A percentile compares a stretch with the other conserved stretches of the same genome.
These are phyloP conservation scores for Eustalomyia histrio DNA, from an alignment of 2,888 invertebrate species.

Conservation along the genomic window DNA sequence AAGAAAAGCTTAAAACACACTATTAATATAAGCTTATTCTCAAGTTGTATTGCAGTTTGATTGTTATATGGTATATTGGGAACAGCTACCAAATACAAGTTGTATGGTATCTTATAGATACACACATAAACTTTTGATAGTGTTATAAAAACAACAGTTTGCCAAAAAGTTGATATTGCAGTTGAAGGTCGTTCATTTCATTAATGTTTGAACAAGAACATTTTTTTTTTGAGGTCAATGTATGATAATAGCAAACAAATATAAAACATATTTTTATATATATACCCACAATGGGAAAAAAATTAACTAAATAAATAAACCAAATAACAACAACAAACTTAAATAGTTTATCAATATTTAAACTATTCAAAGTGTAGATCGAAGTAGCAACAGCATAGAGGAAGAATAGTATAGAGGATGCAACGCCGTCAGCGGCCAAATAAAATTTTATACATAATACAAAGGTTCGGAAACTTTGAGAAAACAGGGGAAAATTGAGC, in stretches of 20 bases:
- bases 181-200: slow-evolving; percentile 58
- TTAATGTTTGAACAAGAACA: slow-evolving; percentile 25
- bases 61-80: no score
- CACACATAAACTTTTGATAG: no score
- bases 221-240: slow-evolving; percentile 61
- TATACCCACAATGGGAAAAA: neutral
- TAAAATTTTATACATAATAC: no score
- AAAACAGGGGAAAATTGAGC: no score
- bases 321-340: neutral
- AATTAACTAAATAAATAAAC: neutral
- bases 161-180: slow-evolving; percentile 48
- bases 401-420: no score
- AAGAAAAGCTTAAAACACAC: no score
- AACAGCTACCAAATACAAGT: slow-evolving; percentile 7
- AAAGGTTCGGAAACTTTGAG: no score
- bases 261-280: slow-evolving; percentile 6
- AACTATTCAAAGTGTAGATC: neutral
- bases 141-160: slow-evolving; percentile 17
- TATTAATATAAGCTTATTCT: no score
- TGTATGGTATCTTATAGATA: slow-evolving; percentile 10
- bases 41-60: no score
- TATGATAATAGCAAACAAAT: slow-evolving; percentile 50
- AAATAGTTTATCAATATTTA: neutral
- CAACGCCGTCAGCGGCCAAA: no score
- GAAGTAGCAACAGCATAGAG: neutral